A percentile compares a stretch with the other conserved stretches of the same genome.
Conservation (phyloP, 2,888 invertebrate species). For the Oxytorus armatus region DNA sequence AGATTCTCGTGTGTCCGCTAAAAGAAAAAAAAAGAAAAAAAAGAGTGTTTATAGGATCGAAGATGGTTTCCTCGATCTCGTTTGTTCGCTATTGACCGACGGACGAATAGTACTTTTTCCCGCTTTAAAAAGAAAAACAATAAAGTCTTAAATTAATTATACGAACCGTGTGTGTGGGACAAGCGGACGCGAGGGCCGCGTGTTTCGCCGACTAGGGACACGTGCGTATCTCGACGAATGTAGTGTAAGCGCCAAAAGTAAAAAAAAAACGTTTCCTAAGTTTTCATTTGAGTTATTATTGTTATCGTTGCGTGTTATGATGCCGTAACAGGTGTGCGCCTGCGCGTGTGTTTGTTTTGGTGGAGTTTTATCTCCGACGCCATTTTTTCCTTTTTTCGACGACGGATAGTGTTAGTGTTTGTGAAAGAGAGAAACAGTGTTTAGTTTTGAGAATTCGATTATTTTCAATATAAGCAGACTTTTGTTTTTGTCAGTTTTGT, state of each 20-base stretch:
- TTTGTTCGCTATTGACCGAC: no score
- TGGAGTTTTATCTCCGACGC: constrained; percentile 10
- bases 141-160: no score
- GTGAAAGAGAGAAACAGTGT: background rate
- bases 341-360: constrained; percentile 52
- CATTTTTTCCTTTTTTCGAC: background rate
- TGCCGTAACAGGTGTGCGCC: constrained; percentile 46
- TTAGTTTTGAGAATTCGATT: constrained; percentile 1
- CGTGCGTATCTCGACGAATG: constrained; percentile 24
- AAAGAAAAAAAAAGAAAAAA: background rate
- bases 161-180: no score
- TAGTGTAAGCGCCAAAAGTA: constrained; percentile 2
- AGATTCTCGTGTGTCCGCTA: constrained; percentile 25
- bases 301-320: constrained; percentile 38
- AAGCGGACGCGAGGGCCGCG: no score
- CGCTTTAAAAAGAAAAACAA: background rate
- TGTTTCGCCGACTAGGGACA: constrained; percentile 13
- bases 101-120: no score
- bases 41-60: background rate
- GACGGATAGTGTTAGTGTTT: background rate
- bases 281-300: constrained; percentile 15
- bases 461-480: background rate
- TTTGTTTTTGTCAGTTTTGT: constrained; percentile 2
- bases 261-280: constrained; percentile 5
- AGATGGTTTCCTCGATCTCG: no score